Evolutionary conservation across 2,113 vertebrate genomes (phyloP).

Genomic region (Pseudorasbora parva): DNA sequence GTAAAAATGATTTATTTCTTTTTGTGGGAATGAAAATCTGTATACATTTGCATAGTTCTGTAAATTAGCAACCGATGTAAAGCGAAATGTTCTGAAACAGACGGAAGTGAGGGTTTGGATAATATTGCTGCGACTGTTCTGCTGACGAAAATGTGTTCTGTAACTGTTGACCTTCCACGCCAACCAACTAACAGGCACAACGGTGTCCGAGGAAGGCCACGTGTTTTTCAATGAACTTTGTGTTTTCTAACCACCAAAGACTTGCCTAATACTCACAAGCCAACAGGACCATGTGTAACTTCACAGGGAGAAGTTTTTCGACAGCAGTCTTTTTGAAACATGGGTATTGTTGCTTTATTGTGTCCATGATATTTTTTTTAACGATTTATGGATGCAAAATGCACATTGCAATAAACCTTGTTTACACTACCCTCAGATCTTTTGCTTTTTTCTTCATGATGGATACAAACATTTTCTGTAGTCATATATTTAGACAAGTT

Average conservation of each 20-base stretch:
- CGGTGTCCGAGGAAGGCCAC: conserved; percentile 60
- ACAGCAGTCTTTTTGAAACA: conserved; percentile 56
- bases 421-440: conserved; percentile 70
- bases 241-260: conserved; percentile 78
- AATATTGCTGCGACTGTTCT: conserved; percentile 67
- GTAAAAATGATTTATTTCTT: conserved; percentile 55
- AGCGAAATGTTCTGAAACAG: conserved; percentile 55
- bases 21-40: conserved; percentile 58
- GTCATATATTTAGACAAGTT: background rate
- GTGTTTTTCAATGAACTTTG: conserved; percentile 63
- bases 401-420: conserved; percentile 85
- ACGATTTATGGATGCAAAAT: conserved; percentile 77
- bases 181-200: conserved; percentile 69
- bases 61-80: conserved; percentile 66
- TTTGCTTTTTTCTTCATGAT: conserved; percentile 3
- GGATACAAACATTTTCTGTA: background rate
- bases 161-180: conserved; percentile 60
- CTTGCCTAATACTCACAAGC: conserved; percentile 59
- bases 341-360: conserved; percentile 75
- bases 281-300: conserved; percentile 75
- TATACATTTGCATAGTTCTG: conserved; percentile 65
- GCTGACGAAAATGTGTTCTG: conserved; percentile 60
- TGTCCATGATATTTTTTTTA: conserved; percentile 72
- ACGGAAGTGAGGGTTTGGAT: conserved; percentile 46
- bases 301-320: conserved; percentile 73